Evolutionary conservation across 2,888 invertebrate species (phyloP).

Genomic region (Sesia apiformis): DNA sequence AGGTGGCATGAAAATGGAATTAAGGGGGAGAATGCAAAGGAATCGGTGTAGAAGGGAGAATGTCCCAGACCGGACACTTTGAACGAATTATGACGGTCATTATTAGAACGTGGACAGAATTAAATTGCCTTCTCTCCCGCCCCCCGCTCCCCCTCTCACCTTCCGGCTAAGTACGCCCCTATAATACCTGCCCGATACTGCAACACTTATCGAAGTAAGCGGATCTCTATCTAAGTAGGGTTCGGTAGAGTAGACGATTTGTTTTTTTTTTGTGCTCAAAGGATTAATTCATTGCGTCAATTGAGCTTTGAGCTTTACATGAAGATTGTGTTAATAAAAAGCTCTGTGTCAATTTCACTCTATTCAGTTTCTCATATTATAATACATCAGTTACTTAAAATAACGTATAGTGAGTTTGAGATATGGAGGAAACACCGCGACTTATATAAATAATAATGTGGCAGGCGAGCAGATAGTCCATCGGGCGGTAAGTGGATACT

Average conservation of each 20-base stretch:
- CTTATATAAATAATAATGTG: no score
- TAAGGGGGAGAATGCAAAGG: conserved; percentile 70
- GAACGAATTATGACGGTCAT: conserved; percentile 78
- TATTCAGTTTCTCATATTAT: no score
- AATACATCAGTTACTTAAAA: no score
- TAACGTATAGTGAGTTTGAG: no score
- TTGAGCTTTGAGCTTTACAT: no score
- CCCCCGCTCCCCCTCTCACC: conserved; percentile 28
- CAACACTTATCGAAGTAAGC: conserved; percentile 50
- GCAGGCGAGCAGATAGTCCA: no score
- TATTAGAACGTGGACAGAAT: conserved; percentile 78
- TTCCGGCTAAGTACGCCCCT: conserved; percentile 68
- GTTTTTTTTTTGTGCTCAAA: conserved; percentile 13
- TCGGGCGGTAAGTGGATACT: no score
- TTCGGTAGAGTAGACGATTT: conserved; percentile 13
- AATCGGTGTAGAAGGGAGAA: conserved; percentile 57
- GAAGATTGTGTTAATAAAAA: no score
- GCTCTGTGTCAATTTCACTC: no score
- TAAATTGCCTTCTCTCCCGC: conserved; percentile 70
- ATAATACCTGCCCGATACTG: conserved; percentile 69
- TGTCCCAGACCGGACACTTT: conserved; percentile 76
- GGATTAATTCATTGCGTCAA: no score
- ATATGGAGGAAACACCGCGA: no score
- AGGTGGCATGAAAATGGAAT: conserved; percentile 73
- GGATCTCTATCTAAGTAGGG: conserved; percentile 27